Conservation (phyloP, 2,888 invertebrate genomes). For the Carcina quercana region DNA sequence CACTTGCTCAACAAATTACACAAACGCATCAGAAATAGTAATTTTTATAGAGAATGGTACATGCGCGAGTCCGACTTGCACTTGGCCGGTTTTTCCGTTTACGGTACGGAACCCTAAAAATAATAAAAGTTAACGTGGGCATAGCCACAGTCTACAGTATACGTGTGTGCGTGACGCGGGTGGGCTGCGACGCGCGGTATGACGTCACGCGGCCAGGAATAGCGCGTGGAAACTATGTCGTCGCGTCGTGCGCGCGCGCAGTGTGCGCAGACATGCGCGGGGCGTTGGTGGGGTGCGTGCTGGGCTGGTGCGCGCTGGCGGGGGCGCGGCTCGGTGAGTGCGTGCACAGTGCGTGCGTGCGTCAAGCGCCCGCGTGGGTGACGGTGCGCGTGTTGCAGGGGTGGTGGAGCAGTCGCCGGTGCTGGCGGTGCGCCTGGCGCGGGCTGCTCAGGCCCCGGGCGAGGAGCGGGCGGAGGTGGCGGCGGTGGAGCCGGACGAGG, state of each 20-base stretch:
- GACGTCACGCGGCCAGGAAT: constrained; percentile 79
- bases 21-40: too few species aligned
- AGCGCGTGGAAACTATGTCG: constrained; percentile 87
- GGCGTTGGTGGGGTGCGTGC: constrained; percentile 75
- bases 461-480: constrained; percentile 19
- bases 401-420: constrained; percentile 15
- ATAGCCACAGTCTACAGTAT: constrained; percentile 86
- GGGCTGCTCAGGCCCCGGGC: constrained; percentile 24
- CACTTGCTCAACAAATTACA: too few species aligned
- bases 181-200: constrained; percentile 84
- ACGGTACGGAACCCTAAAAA: constrained; percentile 83
- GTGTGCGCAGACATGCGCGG: constrained; percentile 23
- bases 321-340: constrained; percentile 67
- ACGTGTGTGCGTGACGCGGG: constrained; percentile 84
- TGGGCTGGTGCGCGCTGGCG: constrained; percentile 81
- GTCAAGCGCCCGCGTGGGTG: constrained; percentile 85
- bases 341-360: constrained; percentile 62
- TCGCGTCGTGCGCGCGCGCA: constrained; percentile 81
- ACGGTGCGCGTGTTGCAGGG: constrained; percentile 71
- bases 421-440: constrained; percentile 14
- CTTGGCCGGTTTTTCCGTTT: constrained; percentile 33
- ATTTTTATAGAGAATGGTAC: too few species aligned
- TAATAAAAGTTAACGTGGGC: too few species aligned
- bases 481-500: constrained; percentile 18
- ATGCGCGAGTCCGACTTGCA: not conserved